These are phyloP conservation scores for Lamellibrachia luymesi DNA, from an alignment of 1,140 invertebrate genomes.

Conservation along the genomic window DNA sequence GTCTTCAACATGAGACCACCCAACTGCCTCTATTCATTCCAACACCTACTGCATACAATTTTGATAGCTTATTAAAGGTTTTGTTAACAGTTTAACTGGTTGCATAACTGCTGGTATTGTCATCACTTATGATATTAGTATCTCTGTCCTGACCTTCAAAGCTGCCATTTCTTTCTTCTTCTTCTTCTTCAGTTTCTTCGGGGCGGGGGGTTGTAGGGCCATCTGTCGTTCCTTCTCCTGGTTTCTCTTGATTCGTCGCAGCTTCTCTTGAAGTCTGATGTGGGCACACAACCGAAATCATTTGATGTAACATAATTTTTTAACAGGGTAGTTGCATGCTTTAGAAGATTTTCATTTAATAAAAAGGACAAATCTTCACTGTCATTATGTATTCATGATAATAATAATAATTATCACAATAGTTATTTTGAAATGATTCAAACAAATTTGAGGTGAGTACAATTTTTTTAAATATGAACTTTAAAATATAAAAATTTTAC, in stretches of 20 bases:
- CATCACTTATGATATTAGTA: no score
- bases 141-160: neutral
- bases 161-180: slow-evolving; percentile 20
- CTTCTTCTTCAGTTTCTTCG: slow-evolving; percentile 17
- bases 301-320: neutral
- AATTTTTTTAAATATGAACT: neutral
- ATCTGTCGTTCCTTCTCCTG: slow-evolving; percentile 38
- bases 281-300: neutral
- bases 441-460: neutral
- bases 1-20: no score
- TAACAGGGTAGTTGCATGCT: no score
- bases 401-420: neutral
- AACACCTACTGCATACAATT: no score
- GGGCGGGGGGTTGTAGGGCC: neutral
- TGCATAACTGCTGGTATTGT: no score
- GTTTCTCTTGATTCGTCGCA: slow-evolving; percentile 68
- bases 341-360: no score
- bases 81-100: no score
- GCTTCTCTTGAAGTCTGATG: slow-evolving; percentile 87
- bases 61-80: no score
- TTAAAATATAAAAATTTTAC: neutral
- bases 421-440: neutral
- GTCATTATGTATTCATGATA: no score
- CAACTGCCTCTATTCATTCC: no score
- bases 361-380: no score